Base-by-base conservation (phyloP, 2,113 vertebrate genomes). In the Lates calcarifer region DNA sequence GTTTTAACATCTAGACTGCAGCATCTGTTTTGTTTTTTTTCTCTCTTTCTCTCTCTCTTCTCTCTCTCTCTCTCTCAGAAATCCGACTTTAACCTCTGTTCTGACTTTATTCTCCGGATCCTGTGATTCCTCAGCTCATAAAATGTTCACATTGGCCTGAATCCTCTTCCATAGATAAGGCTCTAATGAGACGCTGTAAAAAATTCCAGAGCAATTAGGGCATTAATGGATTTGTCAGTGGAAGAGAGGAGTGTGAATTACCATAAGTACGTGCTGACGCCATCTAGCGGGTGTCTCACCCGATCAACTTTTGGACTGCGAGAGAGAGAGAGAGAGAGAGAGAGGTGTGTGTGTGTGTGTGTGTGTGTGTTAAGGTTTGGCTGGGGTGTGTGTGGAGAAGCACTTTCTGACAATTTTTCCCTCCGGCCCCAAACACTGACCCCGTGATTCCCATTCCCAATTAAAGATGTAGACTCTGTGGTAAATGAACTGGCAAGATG, bases 211-310 rank as follows among this genome's bases (percentile, higher is more conserved):
- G 76, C 80, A 86, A 87, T 89, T 87, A 86, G 62, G 82, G 69
- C 71, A 18, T 74, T 87, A 89, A 87, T 87, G 90, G 74, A 74
- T 89, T 90, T 74, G 85, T 78, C 83, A 77, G 81, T 81, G 64
- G 77, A 60, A 66, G 28, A 45, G 39, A 69, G 33, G 51, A 69
- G 65, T 22, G 73, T 74, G 60, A 77, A 70, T 77, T 64, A 65
- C 33, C 76, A 85, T 76, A 37, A 72, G 79, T 49, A 80, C 93
- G 79, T 78, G 86, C 69, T 82, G 70, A 87, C 84, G 92, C 94
- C 94, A 95, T 94, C 94, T 95, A 93, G 94, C 64, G 94, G 93
- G 17, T 8, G 61, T 73, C 35, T 79, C 22, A 60, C 51, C 60
- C 17, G 39, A 79, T 53, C 77, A 81, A 83, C 58, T 84, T 86